Evolutionary conservation across 1,140 invertebrate genomes (phyloP).

Genomic region (Ephestia elutella): DNA sequence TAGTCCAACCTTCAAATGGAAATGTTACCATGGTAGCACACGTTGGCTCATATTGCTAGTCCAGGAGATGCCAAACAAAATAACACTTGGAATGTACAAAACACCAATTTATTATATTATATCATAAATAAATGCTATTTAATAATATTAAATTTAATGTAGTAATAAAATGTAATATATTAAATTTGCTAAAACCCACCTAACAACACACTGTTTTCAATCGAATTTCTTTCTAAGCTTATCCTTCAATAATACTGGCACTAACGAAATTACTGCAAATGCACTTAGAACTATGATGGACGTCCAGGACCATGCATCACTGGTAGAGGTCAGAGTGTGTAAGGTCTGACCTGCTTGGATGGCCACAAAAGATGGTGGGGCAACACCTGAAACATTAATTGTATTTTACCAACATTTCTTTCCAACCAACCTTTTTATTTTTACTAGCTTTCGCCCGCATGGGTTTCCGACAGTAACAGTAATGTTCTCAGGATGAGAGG

Average conservation of each 20-base stretch:
- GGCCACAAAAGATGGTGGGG: conserved; percentile 97
- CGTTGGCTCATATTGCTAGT: conserved; percentile 81
- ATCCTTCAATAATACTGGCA: conserved; percentile 94
- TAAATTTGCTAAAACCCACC: conserved; percentile 46
- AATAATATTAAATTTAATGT: too few species aligned
- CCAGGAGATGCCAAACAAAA: conserved; percentile 25
- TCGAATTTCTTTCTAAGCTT: conserved; percentile 88
- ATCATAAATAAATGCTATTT: conserved; percentile 28
- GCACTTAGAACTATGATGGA: conserved; percentile 85
- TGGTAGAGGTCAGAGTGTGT: conserved; percentile 92
- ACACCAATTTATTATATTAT: conserved; percentile 47
- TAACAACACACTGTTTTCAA: conserved; percentile 53
- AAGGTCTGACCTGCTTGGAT: conserved; percentile 98
- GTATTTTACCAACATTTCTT: background rate
- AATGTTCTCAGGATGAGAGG: too few species aligned
- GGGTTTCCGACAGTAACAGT: too few species aligned
- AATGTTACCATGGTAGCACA: conserved; percentile 79
- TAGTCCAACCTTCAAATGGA: conserved; percentile 76
- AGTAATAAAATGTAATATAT: conserved; percentile 47
- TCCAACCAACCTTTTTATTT: too few species aligned
- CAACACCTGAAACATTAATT: conserved; percentile 82
- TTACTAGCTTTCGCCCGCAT: too few species aligned
- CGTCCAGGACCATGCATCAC: conserved; percentile 91
- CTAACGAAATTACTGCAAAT: conserved; percentile 88
- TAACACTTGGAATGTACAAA: conserved; percentile 55